Percentiles rank a stretch among this genome's conserved stretches.
Conservation (phyloP, 1,140 invertebrate species). For the Pectinophora gossypiella region DNA sequence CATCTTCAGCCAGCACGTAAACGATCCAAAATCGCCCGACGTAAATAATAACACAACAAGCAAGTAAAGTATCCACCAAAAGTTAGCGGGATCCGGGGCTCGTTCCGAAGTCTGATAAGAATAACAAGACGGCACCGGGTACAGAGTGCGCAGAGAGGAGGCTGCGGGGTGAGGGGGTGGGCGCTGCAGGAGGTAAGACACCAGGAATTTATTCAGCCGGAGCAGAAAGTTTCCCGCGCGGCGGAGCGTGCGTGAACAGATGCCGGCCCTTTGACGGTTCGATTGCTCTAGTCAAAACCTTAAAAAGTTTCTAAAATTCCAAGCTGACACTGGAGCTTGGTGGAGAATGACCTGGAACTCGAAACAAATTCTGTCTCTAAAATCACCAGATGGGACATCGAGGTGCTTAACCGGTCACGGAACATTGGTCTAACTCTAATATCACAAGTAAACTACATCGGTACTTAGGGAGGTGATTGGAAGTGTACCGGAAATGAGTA, state of each 20-base stretch:
- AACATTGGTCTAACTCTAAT: too few species aligned
- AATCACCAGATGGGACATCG: too few species aligned
- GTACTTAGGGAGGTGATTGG: not conserved
- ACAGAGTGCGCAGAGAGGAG: not conserved
- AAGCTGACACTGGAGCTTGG: too few species aligned
- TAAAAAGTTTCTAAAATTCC: too few species aligned
- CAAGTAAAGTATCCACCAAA: too few species aligned
- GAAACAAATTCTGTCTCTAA: too few species aligned
- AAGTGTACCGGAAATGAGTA: slow-evolving; percentile 1
- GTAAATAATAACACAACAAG: too few species aligned
- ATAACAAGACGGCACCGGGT: not conserved
- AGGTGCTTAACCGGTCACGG: too few species aligned
- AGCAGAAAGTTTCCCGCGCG: not conserved
- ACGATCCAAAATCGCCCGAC: too few species aligned
- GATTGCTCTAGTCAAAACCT: not conserved
- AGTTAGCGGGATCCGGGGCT: too few species aligned
- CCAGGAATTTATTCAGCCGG: not conserved
- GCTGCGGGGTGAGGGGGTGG: not conserved
- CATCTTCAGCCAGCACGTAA: too few species aligned
- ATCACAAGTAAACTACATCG: too few species aligned
- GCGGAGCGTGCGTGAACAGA: not conserved
- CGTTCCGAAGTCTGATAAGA: not conserved
- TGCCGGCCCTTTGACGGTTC: not conserved
- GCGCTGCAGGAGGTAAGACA: not conserved
- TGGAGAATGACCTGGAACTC: not conserved